phyloP scores from a whole-genome alignment of 2,888 invertebrate species.

The Heliconius erato region DNA sequence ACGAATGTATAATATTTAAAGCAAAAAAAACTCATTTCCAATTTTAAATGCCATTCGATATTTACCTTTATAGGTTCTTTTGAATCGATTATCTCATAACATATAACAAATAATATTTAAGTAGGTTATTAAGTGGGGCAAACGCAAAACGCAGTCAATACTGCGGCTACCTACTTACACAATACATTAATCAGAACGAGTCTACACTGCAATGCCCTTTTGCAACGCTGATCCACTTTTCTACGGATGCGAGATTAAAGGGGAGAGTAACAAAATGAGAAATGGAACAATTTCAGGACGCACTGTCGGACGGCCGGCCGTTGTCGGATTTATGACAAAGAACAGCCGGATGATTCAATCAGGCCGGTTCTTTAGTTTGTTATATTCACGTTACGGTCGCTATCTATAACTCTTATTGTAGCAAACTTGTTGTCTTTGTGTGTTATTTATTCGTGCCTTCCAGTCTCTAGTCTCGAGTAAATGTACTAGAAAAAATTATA shows the following conservation, averaged over 20 bases:
- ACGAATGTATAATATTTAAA: too few relatives aligned
- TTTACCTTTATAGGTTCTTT: background rate
- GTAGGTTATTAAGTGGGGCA: constrained; percentile 35
- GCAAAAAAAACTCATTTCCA: background rate
- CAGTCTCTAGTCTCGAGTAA: constrained; percentile 6
- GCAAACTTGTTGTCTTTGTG: constrained; percentile 71
- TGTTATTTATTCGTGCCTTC: constrained; percentile 52
- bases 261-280: constrained; percentile 85
- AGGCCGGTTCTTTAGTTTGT: constrained; percentile 84
- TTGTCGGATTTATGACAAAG: constrained; percentile 86
- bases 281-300: constrained; percentile 85
- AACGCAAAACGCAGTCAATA: constrained; percentile 48
- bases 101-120: constrained; percentile 30
- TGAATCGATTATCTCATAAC: background rate
- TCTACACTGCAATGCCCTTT: constrained; percentile 83
- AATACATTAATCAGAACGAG: constrained; percentile 82
- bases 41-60: background rate
- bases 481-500: constrained; percentile 9
- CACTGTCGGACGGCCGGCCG: constrained; percentile 83
- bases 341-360: constrained; percentile 85
- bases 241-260: constrained; percentile 85
- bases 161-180: constrained; percentile 57
- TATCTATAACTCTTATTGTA: constrained; percentile 78
- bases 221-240: constrained; percentile 84
- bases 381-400: constrained; percentile 81